Evolutionary conservation across 2,113 vertebrate species (phyloP).

Genomic region (Seriola quinqueradiata): DNA sequence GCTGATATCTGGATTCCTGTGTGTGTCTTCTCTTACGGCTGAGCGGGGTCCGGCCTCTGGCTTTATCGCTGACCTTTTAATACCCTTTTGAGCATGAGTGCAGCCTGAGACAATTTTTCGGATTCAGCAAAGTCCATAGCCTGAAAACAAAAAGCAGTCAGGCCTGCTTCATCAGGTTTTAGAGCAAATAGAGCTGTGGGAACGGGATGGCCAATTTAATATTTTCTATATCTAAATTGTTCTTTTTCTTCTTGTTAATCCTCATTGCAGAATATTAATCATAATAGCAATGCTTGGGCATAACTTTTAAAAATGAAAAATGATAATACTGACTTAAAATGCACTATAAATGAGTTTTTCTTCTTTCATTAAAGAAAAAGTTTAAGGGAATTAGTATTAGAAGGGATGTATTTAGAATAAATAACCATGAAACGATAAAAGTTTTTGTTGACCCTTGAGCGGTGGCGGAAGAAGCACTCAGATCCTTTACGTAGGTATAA

Average conservation of each 20-base stretch:
- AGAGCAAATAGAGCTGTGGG: not conserved
- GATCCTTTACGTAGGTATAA: too few relatives aligned
- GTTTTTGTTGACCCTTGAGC: not conserved
- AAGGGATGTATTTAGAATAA: not conserved
- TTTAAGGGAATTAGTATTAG: not conserved
- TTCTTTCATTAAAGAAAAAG: not conserved
- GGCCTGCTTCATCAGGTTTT: not conserved
- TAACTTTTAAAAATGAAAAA: not conserved
- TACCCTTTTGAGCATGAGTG: conserved; percentile 17
- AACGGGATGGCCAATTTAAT: not conserved
- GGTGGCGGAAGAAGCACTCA: not conserved
- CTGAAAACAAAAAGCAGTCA: conserved; percentile 14
- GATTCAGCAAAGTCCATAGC: not conserved
- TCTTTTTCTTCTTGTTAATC: not conserved
- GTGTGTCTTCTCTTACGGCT: not conserved
- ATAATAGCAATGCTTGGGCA: not conserved
- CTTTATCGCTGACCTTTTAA: conserved; percentile 41
- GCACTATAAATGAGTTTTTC: too few relatives aligned
- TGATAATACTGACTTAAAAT: too few relatives aligned
- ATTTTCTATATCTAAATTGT: not conserved
- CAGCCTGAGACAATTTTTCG: not conserved
- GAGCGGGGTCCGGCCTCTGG: not conserved
- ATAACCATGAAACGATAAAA: not conserved
- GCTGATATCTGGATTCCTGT: conserved; percentile 4
- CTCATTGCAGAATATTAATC: not conserved